phyloP scores from a whole-genome alignment of 1,140 invertebrate genomes.

The Epicauta chinensis region DNA sequence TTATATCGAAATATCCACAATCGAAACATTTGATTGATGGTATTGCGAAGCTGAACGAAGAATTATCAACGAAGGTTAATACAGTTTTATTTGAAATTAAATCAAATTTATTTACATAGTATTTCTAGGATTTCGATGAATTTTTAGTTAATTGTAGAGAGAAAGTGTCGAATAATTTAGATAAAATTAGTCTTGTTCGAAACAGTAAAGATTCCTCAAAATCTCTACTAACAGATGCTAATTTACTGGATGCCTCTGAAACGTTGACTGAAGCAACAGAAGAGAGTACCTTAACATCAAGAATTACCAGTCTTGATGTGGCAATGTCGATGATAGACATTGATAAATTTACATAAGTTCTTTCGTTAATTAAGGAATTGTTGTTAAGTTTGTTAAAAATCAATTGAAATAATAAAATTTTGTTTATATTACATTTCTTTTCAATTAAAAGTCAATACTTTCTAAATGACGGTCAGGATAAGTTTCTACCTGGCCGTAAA shows the following conservation, averaged over 20 bases:
- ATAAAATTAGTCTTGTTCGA: slow-evolving; percentile 7
- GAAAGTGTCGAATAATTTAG: slow-evolving; percentile 17
- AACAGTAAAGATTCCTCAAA: slow-evolving; percentile 6
- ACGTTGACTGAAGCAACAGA: slow-evolving; percentile 23
- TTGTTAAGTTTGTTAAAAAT: not conserved
- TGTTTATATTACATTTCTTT: no score
- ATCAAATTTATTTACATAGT: slow-evolving; percentile 8
- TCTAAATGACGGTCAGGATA: no score
- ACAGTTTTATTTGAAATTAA: not conserved
- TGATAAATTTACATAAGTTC: slow-evolving; percentile 24
- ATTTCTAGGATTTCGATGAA: slow-evolving; percentile 22
- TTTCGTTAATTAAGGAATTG: not conserved
- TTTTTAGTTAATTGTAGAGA: slow-evolving; percentile 25
- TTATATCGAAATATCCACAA: slow-evolving; percentile 30
- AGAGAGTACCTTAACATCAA: no score
- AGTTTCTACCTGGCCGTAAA: no score
- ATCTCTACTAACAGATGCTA: not conserved
- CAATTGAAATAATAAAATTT: not conserved
- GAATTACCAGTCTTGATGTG: not conserved
- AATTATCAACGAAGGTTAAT: slow-evolving; percentile 21
- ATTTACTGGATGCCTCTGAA: not conserved
- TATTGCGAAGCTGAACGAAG: slow-evolving; percentile 22
- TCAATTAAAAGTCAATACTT: no score
- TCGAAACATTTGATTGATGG: slow-evolving; percentile 28
- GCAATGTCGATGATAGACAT: slow-evolving; percentile 31